A percentile compares a stretch with the other conserved stretches of the same genome.
phyloP scores from a whole-genome alignment of 2,888 invertebrate species.

The Dexiosoma caninum region DNA sequence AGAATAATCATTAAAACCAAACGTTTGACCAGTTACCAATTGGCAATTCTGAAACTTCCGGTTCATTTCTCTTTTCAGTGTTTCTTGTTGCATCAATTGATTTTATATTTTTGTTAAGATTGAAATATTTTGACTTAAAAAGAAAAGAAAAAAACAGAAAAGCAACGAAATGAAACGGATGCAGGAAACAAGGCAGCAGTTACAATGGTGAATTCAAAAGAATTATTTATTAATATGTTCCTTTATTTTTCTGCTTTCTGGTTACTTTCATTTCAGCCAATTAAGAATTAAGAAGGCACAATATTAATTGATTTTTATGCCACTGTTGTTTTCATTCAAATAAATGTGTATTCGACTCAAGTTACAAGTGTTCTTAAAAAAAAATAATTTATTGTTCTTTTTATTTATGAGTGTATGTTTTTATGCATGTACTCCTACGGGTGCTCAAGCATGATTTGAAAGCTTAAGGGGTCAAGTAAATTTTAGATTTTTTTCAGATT shows the following conservation, averaged over 20 bases:
- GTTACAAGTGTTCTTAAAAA: background rate
- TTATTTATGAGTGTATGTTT: too few relatives aligned
- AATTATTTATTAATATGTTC: constrained; percentile 18
- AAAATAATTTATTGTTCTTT: too few relatives aligned
- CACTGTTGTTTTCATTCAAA: background rate
- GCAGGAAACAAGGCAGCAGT: constrained; percentile 43
- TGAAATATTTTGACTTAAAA: constrained; percentile 26
- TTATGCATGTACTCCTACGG: too few relatives aligned
- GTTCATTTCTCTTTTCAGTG: constrained; percentile 1
- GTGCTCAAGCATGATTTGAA: too few relatives aligned
- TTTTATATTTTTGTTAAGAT: constrained; percentile 23
- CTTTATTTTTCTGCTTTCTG: background rate
- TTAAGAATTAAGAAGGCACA: background rate
- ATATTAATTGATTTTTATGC: constrained; percentile 1
- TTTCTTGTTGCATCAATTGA: constrained; percentile 12
- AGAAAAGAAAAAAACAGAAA: constrained; percentile 1
- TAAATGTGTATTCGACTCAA: background rate
- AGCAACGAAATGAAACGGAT: constrained; percentile 30
- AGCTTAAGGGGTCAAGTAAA: too few relatives aligned
- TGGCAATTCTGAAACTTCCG: constrained; percentile 48
- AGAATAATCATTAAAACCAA: constrained; percentile 52
- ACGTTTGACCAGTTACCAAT: constrained; percentile 49
- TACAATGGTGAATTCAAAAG: constrained; percentile 31
- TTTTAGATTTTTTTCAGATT: too few relatives aligned
- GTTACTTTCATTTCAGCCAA: background rate